Base-by-base conservation (phyloP, 2,113 vertebrate species). In the Leuciscus idus region DNA sequence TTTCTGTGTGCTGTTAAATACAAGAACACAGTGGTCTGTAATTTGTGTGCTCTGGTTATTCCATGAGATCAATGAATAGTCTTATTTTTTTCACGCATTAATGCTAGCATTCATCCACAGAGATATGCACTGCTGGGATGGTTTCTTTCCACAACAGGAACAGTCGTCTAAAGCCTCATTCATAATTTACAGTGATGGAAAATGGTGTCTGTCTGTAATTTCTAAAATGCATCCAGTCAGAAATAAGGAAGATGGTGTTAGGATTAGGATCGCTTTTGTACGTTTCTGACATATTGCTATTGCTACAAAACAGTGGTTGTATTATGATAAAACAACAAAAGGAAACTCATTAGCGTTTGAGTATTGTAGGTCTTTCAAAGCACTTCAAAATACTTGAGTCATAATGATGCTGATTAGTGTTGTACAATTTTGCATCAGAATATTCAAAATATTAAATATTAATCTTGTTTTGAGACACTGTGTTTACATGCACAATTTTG, bases 131-230 rank as follows among this genome's bases (percentile, higher is more conserved):
- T 6, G 43, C 81, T 33, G 30, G 84, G 85, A 82, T 39, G 57
- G n/a, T 48, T 81, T 77, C 15, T 39, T 39, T 61, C 81, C 68
- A 30, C 59, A 78, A 70, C 62, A 68, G 61, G 2, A 52, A 30
- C 80, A 52, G 26, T 6, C n/a, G 4, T 62, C 28, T 75, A 9
- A 59, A 61, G 59, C 74, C 57, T 88, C 50, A 57, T 83, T 90
- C 48, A 76, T 66, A 82, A 88, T 84, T 82, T 62, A 82, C 30
- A 83, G 55, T 89, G 83, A 66, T 61, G 17, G 62, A 55, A 70
- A 82, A 30, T 46, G 43, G 64, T 39, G 19, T 57, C n/a, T 55
- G 81, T 68, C 74, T 77, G 43, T 28, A 28, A n/a, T 7, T 64
- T 30, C 73, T 10, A 28, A 50, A 0, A 4, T 66, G 26, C 28